Evolutionary conservation across 1,140 invertebrate species (phyloP), one percentile per base, ranked within the genome.

Genomic region (Onthophagus taurus): DNA sequence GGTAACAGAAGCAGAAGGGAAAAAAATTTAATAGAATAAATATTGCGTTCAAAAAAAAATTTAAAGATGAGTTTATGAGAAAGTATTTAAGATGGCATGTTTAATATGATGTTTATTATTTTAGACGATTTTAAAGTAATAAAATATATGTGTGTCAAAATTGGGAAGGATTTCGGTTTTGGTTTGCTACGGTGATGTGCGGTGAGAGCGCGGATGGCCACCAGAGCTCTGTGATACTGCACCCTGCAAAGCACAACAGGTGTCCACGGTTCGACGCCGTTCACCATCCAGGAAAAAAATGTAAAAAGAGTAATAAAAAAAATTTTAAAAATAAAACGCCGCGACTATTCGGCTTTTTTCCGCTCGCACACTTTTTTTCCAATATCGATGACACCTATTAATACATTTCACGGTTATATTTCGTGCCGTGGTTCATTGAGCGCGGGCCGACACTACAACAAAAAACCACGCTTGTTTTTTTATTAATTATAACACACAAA

Each of bases 341-440:
- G 26, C 20, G n/a, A n/a, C n/a, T n/a, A n/a, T n/a, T n/a, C 24
- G 38, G 33, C 39, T 45, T 51, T 54, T 58, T 56, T 60, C 52
- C 24, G 47, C 39, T 38, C 37, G 45, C 47, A 43, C 31, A 42
- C 39, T 58, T 60, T 57, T 43, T 59, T 60, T 58, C 55, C 29
- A 48, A 50, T 43, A 44, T 49, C 48, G 59, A 56, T 58, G 56
- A 60, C 60, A 60, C 60, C 59, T 59, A 62, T 59, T 59, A 60
- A 60, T 60, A 57, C 58, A 51, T 56, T 54, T 56, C 51, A 53
- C 47, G 50, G 44, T 56, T 54, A 53, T 50, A 44, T 46, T 51
- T 48, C 45, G 52, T 20, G 47, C n/a, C n/a, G n/a, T n/a, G 45
- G 45, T 57, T 52, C 53, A 57, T 55, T 57, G 55, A 56, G 45